These are phyloP conservation scores for Eubasilissa regina DNA, from an alignment of 1,140 invertebrate genomes.

Conservation along the genomic window DNA sequence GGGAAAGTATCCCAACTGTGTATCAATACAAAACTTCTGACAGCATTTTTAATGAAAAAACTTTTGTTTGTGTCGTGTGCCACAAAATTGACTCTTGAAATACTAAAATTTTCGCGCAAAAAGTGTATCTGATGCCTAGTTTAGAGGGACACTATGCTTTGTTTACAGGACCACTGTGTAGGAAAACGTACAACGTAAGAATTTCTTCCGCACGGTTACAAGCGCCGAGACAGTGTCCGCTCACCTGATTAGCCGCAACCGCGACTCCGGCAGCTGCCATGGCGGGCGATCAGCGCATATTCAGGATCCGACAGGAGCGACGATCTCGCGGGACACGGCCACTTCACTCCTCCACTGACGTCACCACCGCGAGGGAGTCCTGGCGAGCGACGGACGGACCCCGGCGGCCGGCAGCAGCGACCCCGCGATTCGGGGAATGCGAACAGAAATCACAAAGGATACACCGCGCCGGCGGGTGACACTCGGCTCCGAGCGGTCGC, in stretches of 20 bases:
- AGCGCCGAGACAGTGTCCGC: neutral
- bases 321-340: neutral
- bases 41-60: no score
- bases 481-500: slow-evolving; percentile 12
- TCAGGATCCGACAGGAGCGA: neutral
- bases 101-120: neutral
- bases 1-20: no score
- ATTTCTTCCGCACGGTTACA: neutral
- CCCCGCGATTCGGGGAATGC: slow-evolving; percentile 10
- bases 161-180: no score
- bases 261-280: slow-evolving; percentile 51
- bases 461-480: neutral
- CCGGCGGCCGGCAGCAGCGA: neutral
- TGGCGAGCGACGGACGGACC: neutral
- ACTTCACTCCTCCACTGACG: slow-evolving; percentile 29
- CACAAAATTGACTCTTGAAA: no score
- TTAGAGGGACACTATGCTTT: no score
- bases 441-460: slow-evolving; percentile 36
- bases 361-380: slow-evolving; percentile 7
- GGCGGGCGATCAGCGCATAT: slow-evolving; percentile 30
- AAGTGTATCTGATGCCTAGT: no score
- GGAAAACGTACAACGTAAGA: no score
- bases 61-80: no score
- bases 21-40: no score
- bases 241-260: slow-evolving; percentile 51